Percentiles rank a stretch among this genome's conserved stretches.
Conservation (phyloP, 1,140 invertebrate species). For the Drosophila albomicans region DNA sequence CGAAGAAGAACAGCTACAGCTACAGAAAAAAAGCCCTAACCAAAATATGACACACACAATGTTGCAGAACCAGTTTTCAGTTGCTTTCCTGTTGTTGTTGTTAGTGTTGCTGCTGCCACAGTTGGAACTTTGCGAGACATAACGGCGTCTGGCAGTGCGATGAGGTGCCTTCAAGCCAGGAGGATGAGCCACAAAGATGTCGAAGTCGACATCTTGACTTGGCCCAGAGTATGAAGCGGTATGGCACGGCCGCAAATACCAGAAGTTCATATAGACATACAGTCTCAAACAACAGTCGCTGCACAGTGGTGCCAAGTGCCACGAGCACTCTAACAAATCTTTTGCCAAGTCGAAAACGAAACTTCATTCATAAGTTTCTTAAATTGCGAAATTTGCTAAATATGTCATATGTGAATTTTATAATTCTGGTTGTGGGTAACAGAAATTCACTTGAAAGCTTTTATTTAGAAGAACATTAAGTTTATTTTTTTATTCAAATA, state of each 20-base stretch:
- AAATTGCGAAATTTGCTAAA: too few relatives aligned
- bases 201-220: constrained; percentile 39
- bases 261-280: constrained; percentile 18
- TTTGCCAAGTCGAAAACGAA: too few relatives aligned
- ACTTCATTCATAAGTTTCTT: too few relatives aligned
- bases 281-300: constrained; percentile 11
- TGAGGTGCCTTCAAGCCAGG: constrained; percentile 27
- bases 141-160: constrained; percentile 67
- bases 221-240: constrained; percentile 2
- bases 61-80: constrained; percentile 51
- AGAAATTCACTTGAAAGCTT: too few relatives aligned
- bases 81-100: constrained; percentile 5
- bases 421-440: too few relatives aligned
- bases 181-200: constrained; percentile 41
- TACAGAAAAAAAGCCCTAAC: constrained; percentile 23
- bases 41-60: constrained; percentile 57
- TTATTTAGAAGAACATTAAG: too few relatives aligned
- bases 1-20: too few relatives aligned
- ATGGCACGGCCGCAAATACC: constrained; percentile 10
- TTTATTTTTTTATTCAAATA: too few relatives aligned
- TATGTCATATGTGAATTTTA: too few relatives aligned
- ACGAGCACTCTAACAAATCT: too few relatives aligned
- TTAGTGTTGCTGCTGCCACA: background rate
- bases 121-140: constrained; percentile 69
- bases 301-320: background rate